phyloP scores from a whole-genome alignment of 2,888 invertebrate species.

The Nysson spinosus region DNA sequence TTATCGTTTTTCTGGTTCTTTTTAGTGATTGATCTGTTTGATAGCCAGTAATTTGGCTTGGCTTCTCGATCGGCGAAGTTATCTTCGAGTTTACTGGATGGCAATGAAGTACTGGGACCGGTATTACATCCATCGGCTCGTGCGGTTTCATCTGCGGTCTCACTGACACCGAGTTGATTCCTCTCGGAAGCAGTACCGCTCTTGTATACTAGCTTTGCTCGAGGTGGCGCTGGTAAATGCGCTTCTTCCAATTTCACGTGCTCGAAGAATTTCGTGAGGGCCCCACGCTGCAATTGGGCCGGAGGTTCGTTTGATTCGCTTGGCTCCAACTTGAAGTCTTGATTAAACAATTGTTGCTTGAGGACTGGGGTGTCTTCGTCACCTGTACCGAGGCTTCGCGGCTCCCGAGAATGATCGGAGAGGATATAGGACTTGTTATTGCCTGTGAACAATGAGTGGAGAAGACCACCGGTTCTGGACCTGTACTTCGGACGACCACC shows the following conservation, averaged over 20 bases:
- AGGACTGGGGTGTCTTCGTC: conserved; percentile 42
- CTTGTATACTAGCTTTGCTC: conserved; percentile 70
- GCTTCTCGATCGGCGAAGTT: conserved; percentile 23
- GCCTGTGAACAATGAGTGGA: conserved; percentile 72
- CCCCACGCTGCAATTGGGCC: conserved; percentile 52
- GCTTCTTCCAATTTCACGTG: conserved; percentile 78
- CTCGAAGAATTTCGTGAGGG: conserved; percentile 65
- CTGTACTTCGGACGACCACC: conserved; percentile 37
- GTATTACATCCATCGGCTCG: conserved; percentile 32
- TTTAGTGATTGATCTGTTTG: conserved; percentile 13
- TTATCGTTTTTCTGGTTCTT: conserved; percentile 13
- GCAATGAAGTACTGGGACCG: conserved; percentile 26
- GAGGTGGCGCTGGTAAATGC: conserved; percentile 76
- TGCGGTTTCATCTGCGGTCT: conserved; percentile 27
- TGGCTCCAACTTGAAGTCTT: conserved; percentile 49
- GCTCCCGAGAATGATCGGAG: conserved; percentile 61
- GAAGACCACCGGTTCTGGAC: conserved; percentile 56
- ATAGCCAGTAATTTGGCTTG: conserved; percentile 23
- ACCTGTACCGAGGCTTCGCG: conserved; percentile 49
- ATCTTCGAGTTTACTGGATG: conserved; percentile 11
- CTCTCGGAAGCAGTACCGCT: conserved; percentile 36
- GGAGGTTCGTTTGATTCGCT: conserved; percentile 48
- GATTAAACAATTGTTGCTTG: conserved; percentile 45
- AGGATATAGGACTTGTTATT: conserved; percentile 71
- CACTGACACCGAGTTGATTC: conserved; percentile 30